Conservation (phyloP, 2,888 invertebrate genomes). For the Eilema caniola region DNA sequence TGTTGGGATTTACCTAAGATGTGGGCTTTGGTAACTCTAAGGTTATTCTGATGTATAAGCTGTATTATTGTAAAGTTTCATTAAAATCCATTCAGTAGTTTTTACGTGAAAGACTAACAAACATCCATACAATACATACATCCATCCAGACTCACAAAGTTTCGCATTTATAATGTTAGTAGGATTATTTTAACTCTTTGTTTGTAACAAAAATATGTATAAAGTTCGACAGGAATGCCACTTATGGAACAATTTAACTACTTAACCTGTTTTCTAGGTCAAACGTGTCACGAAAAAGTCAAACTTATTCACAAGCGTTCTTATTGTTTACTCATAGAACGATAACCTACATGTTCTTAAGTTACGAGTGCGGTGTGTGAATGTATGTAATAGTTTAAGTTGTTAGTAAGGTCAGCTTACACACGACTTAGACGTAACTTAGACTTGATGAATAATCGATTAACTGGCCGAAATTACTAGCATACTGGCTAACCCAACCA, state of each 20-base stretch:
- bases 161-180: too few species aligned
- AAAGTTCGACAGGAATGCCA: conserved; percentile 9
- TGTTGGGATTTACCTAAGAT: too few species aligned
- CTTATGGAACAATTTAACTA: conserved; percentile 35
- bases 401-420: conserved; percentile 30
- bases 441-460: neutral
- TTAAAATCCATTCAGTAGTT: too few species aligned
- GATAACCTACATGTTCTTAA: conserved; percentile 45
- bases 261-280: conserved; percentile 52
- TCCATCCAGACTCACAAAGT: too few species aligned
- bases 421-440: neutral
- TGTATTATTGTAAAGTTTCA: too few species aligned
- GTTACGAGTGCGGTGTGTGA: conserved; percentile 32
- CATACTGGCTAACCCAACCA: too few species aligned
- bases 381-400: conserved; percentile 25
- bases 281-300: conserved; percentile 44
- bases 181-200: too few species aligned
- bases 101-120: too few species aligned
- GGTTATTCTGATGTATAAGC: too few species aligned
- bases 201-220: neutral
- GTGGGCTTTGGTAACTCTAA: too few species aligned
- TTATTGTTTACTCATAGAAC: conserved; percentile 39
- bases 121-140: too few species aligned
- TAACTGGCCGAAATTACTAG: neutral
- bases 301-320: conserved; percentile 25